Evolutionary conservation across 2,888 invertebrate genomes (phyloP).

Genomic region (Schizaphis graminum): DNA sequence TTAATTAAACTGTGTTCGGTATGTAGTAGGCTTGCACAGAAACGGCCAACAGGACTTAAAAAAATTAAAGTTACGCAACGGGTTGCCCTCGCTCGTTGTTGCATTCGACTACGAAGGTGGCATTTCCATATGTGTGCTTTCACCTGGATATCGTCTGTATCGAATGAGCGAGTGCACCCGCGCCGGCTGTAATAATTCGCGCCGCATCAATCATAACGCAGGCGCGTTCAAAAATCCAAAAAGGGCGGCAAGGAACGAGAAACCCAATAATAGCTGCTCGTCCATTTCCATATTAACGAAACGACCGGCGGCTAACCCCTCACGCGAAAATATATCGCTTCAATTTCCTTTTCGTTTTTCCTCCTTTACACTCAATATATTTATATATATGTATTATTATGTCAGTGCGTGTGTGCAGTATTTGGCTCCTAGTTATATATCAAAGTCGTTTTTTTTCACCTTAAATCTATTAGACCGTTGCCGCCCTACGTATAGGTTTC

Average conservation of each 20-base stretch:
- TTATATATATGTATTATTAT: not conserved
- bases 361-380: not conserved
- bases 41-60: not conserved
- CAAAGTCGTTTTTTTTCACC: conserved; percentile 56
- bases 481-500: conserved; percentile 7
- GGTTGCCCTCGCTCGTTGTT: not conserved
- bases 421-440: conserved; percentile 43
- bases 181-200: not conserved
- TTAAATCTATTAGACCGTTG: conserved; percentile 55
- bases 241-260: not conserved
- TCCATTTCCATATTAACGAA: conserved; percentile 54
- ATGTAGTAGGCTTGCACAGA: not conserved
- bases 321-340: conserved; percentile 52
- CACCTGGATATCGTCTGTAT: not conserved
- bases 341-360: conserved; percentile 62
- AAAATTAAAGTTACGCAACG: not conserved
- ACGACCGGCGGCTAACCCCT: conserved; percentile 31
- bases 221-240: conserved; percentile 22
- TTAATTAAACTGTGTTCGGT: not conserved
- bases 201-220: conserved; percentile 48
- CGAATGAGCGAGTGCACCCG: not conserved
- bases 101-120: not conserved
- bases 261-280: conserved; percentile 1
- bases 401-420: not conserved
- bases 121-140: not conserved